Base-by-base conservation (phyloP, 1,140 invertebrate species). In the Schlechtendalia chinensis region DNA sequence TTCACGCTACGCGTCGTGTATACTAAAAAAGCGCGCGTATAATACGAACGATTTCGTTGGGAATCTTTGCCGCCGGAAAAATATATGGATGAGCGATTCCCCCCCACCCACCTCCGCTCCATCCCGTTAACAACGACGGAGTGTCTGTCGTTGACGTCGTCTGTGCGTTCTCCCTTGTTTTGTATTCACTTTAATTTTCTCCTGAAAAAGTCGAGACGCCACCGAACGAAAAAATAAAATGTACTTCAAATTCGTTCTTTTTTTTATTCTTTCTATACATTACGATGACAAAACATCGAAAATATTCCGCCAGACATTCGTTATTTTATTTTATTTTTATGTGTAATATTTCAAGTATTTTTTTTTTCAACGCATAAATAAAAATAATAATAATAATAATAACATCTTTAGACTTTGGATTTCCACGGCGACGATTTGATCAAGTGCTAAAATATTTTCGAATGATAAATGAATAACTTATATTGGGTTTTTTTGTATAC, bases 141-240 rank as follows among this genome's bases (percentile, higher is more conserved):
- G 17, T 14, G 53, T 74, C 50, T 74, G 71, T 32, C 50, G 24
- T 56, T 74, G 71, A 74, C 50, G 50, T 50, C 69, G 47, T 27
- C 19, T 29, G 50, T 22, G 29, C 11, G 19, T 65, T 39, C 5
- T 17, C 24, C 22, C 27, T 39, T 12, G 27, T 32, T 56, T 39
- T 72, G 69, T 19, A 29, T 74, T 56, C 27, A n/a, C 32, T 54
- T 54, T 74, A 56, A 67, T 67, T 45, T 67, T 67, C 39, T 47
- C 65, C 45, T 8, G 39, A 69, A 50, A 69, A 27, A 69, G n/a
- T 72, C 19, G 19, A 24, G 10, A 50, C 45, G 45, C 6, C 17
- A 14, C 5, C 39, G 17, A 65, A 65, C 11, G 50, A 17, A 56
- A 32, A 56, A 32, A 32, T 56, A 56, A 74, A 56, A 56, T n/a